phyloP scores from a whole-genome alignment of 2,797 vertebrate species.

The Malacoctenus gilli region DNA sequence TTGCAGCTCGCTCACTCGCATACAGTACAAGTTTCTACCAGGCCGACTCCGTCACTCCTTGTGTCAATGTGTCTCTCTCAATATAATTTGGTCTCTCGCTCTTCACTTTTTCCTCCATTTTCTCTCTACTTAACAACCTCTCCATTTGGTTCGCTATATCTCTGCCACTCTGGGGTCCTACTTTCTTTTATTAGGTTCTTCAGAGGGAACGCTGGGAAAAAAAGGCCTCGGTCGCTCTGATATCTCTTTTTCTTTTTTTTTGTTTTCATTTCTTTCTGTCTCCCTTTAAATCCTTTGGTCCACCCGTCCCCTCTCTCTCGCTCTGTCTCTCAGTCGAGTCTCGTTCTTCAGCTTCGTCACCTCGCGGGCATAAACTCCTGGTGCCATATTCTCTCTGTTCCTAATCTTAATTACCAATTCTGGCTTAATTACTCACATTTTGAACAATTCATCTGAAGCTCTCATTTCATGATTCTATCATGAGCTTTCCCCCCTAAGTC shows the following conservation, averaged over 20 bases:
- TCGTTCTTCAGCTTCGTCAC: slow-evolving; percentile 21
- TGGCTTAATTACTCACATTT: slow-evolving; percentile 60
- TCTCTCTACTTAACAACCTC: slow-evolving; percentile 41
- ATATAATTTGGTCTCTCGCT: slow-evolving; percentile 27
- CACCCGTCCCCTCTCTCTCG: slow-evolving; percentile 21
- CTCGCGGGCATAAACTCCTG: slow-evolving; percentile 37
- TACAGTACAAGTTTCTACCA: slow-evolving; percentile 35
- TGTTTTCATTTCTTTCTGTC: slow-evolving; percentile 41
- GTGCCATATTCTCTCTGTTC: slow-evolving; percentile 32
- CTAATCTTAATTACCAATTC: slow-evolving; percentile 60
- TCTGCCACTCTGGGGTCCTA: slow-evolving; percentile 45
- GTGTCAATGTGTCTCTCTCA: slow-evolving; percentile 32
- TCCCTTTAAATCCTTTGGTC: slow-evolving; percentile 33
- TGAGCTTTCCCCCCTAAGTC: slow-evolving; percentile 14
- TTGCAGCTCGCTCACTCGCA: slow-evolving; percentile 18
- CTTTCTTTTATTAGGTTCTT: slow-evolving; percentile 56
- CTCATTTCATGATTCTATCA: slow-evolving; percentile 31
- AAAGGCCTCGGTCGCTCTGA: slow-evolving; percentile 18
- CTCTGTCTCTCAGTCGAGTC: slow-evolving; percentile 8
- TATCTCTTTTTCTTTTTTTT: slow-evolving; percentile 26
- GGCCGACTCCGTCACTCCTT: slow-evolving; percentile 27
- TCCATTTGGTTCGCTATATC: slow-evolving; percentile 40
- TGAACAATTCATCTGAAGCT: slow-evolving; percentile 48
- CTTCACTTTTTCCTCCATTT: slow-evolving; percentile 23
- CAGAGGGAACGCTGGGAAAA: slow-evolving; percentile 33